A percentile compares a stretch with the other conserved stretches of the same genome.
These are phyloP conservation scores for Lithophane semibrunnea DNA, from an alignment of 2,888 invertebrate species.

Conservation along the genomic window DNA sequence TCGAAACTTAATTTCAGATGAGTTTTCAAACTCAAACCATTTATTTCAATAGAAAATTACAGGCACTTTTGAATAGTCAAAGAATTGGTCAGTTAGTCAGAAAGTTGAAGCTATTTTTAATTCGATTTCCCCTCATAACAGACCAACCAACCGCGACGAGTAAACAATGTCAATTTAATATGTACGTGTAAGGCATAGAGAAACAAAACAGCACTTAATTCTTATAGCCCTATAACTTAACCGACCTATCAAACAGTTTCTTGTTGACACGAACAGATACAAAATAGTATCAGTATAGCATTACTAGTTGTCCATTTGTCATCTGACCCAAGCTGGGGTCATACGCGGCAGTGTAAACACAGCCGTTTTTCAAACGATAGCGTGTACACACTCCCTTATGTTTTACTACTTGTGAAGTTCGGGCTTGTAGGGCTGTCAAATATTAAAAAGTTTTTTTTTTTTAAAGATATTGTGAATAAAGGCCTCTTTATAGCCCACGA, in stretches of 20 bases:
- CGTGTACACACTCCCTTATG: conserved; percentile 62
- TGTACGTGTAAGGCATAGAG: neutral
- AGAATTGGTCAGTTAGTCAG: too few relatives aligned
- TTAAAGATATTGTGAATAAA: too few relatives aligned
- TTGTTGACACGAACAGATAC: conserved; percentile 50
- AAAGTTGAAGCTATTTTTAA: neutral
- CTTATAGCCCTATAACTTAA: neutral
- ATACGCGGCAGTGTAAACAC: conserved; percentile 61
- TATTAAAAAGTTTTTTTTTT: conserved; percentile 1
- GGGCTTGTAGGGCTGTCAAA: conserved; percentile 55
- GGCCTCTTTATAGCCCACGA: neutral
- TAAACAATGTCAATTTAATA: conserved; percentile 2
- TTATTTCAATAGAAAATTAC: too few relatives aligned
- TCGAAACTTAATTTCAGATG: too few relatives aligned
- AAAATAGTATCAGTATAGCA: conserved; percentile 47
- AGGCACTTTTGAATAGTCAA: too few relatives aligned
- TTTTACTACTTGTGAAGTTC: conserved; percentile 54
- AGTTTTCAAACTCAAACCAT: too few relatives aligned
- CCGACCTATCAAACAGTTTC: conserved; percentile 36
- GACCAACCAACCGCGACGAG: too few relatives aligned
- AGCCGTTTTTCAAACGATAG: conserved; percentile 65
- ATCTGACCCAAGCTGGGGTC: conserved; percentile 67
- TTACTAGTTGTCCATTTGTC: conserved; percentile 69
- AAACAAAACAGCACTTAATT: neutral
- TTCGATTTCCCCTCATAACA: neutral